A percentile compares a stretch with the other conserved stretches of the same genome.
These are phyloP conservation scores for Guaruba guarouba DNA, from an alignment of 2,113 vertebrate genomes.

Conservation along the genomic window DNA sequence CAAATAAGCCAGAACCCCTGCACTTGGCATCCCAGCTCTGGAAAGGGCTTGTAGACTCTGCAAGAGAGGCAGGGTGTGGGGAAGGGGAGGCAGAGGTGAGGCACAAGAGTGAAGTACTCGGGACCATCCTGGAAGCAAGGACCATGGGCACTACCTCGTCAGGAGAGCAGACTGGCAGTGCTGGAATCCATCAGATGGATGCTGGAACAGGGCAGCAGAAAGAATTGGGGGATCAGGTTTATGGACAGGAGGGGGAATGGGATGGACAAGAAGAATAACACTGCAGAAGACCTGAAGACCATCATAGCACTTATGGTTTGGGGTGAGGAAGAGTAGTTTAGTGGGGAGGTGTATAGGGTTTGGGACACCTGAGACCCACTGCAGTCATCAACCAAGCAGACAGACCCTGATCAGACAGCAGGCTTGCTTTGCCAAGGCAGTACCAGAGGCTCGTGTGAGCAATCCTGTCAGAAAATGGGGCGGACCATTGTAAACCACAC, in stretches of 20 bases:
- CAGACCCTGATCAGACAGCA: background rate
- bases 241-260: background rate
- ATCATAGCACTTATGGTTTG: background rate
- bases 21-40: background rate
- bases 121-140: background rate
- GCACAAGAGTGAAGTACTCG: background rate
- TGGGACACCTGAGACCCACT: background rate
- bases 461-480: background rate
- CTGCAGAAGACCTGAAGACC: background rate
- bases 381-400: background rate
- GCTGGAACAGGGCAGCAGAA: background rate
- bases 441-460: background rate
- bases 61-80: background rate
- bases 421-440: background rate
- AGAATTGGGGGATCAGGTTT: background rate
- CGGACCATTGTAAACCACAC: background rate
- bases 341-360: background rate
- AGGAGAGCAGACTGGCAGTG: background rate
- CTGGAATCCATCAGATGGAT: background rate
- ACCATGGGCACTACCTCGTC: background rate
- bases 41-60: background rate
- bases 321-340: background rate
- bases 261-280: background rate
- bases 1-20: background rate
- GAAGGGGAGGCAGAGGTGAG: background rate